Conservation (phyloP, 2,113 vertebrate species). For the Silurus glanis region DNA sequence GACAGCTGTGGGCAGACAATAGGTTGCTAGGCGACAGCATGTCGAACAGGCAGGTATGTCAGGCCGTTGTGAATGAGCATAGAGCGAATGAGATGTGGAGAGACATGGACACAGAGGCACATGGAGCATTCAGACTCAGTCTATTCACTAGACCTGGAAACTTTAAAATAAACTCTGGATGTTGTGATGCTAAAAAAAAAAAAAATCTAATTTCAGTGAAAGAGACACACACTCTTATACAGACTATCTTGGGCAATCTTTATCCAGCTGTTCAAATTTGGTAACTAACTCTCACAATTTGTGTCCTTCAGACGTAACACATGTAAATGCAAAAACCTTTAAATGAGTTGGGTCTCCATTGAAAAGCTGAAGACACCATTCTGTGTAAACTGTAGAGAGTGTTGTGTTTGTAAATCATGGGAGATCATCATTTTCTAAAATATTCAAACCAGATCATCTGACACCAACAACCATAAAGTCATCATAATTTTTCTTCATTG, state of each 20-base stretch:
- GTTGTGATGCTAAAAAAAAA: background rate
- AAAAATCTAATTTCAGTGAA: background rate
- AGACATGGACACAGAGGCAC: slow-evolving; percentile 20
- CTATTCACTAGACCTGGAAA: slow-evolving; percentile 8
- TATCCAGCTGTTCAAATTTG: background rate
- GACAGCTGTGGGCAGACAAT: slow-evolving; percentile 55
- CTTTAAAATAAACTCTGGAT: background rate
- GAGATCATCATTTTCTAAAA: no score
- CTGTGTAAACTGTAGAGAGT: no score
- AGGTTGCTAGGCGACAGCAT: slow-evolving; percentile 61
- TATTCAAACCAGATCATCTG: no score
- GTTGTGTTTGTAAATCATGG: no score
- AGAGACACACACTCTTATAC: background rate
- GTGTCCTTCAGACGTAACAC: background rate
- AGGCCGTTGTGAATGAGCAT: slow-evolving; percentile 34
- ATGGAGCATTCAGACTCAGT: slow-evolving; percentile 2
- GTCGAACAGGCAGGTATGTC: slow-evolving; percentile 58
- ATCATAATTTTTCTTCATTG: no score
- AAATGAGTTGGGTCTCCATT: background rate
- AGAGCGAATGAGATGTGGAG: slow-evolving; percentile 16
- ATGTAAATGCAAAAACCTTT: background rate
- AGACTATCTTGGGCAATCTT: background rate
- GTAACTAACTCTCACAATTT: background rate
- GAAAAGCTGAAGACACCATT: background rate
- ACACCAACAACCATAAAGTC: no score